Evolutionary conservation across 53 echinoderm and acorn worm species (phyloP), one percentile per base, ranked within the genome.

Genomic region (Hippasteria phrygiana): DNA sequence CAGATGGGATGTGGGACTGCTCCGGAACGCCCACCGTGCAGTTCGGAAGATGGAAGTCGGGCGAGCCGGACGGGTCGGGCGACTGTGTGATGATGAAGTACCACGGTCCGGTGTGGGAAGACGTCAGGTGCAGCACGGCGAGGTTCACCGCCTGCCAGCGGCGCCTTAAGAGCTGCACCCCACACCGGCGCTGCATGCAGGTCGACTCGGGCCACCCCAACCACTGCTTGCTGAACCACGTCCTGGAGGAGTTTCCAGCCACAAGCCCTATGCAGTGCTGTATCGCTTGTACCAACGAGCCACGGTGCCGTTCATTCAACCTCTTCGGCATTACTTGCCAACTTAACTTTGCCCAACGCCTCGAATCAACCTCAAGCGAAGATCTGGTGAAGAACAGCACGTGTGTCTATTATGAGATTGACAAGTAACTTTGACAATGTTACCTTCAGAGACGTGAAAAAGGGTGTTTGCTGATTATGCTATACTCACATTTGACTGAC

Each of bases 251-350:
- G 35, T 12, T 73, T 5, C 22, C 40, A 6, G 43, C 35, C 73
- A 3, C 3, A 5, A 14, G 42, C 43, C 73, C 73, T n/a, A 5
- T 9, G 20, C 40, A 17, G 22, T 73, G 73, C 73, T 73, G 73
- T 11, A 40, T 22, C 42, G n/a, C 18, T 20, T 73, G 73, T 12
- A 2, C 4, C 73, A 39, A 24, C 43, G 73, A 73, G 20, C 43
- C 43, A 3, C 41, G 41, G 26, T 73, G 73, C 73, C 73, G 73
- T 43, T 73, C 73, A 1, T 73, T 73, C 73, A 73, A 73, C 43
- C 32, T 40, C 6, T 1, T 20, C 10, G 73, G 24, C 9, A 20
- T 20, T n/a, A 43, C 32, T 8, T 73, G 73, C 27, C 73, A 43
- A 24, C 73, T 73, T 22, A 73, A 73, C 73, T 8, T 20, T 16